These are phyloP conservation scores for Drosophila neotestacea DNA, from an alignment of 2,888 invertebrate species.

Conservation along the genomic window DNA sequence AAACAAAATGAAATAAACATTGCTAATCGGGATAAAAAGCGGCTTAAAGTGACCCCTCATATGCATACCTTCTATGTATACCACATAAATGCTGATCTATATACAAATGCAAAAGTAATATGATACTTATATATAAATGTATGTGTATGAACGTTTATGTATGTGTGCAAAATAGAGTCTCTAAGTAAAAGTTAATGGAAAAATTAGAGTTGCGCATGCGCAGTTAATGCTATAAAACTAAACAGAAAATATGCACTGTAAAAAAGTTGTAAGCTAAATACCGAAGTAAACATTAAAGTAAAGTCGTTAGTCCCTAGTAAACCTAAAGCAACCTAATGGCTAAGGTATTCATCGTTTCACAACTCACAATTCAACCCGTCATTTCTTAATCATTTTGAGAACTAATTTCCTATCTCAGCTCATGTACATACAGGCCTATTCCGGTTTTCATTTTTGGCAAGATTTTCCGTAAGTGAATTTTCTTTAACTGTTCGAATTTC, in stretches of 20 bases:
- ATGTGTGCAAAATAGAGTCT: constrained; percentile 44
- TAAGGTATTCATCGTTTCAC: constrained; percentile 41
- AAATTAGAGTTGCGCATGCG: constrained; percentile 46
- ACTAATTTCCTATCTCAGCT: constrained; percentile 31
- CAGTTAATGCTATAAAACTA: constrained; percentile 33
- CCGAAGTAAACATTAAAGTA: constrained; percentile 51
- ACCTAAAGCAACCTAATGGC: constrained; percentile 36
- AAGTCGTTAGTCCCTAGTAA: constrained; percentile 56
- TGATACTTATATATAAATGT: constrained; percentile 19
- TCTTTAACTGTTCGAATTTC: too few relatives aligned
- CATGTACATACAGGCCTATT: constrained; percentile 12
- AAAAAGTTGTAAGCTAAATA: constrained; percentile 57
- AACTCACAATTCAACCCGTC: constrained; percentile 35
- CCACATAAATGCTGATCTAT: constrained; percentile 53
- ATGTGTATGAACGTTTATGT: constrained; percentile 42
- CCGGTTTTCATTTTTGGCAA: too few relatives aligned
- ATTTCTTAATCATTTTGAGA: constrained; percentile 17
- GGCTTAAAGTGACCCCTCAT: constrained; percentile 36
- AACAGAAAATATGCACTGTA: constrained; percentile 45
- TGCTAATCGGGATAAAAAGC: constrained; percentile 25
- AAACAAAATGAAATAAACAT: constrained; percentile 3
- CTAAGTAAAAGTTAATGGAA: constrained; percentile 25
- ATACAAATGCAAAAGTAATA: constrained; percentile 26
- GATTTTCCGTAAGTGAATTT: too few relatives aligned
- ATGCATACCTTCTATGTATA: constrained; percentile 30